Evolutionary conservation across 37 sponge, comb jelly and placozoan species (phyloP).

Genomic region (Tethya wilhelma): DNA sequence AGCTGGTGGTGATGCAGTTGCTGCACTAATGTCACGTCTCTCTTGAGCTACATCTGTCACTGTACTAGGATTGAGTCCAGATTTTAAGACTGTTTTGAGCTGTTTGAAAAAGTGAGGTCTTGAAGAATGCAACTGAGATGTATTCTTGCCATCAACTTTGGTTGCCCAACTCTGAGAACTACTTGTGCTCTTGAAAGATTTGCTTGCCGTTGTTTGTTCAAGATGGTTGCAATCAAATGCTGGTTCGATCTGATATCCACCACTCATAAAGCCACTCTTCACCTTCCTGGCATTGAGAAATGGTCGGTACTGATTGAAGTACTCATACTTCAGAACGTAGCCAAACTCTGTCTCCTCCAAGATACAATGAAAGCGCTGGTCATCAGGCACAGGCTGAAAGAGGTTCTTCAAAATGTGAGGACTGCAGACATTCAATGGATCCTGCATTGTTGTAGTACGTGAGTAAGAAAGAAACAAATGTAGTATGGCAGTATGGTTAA

Average conservation of each 20-base stretch:
- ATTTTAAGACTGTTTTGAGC: neutral
- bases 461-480: neutral
- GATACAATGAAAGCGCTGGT: constrained; percentile 42
- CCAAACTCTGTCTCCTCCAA: neutral
- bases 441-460: neutral
- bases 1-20: neutral
- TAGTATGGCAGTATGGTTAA: neutral
- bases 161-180: neutral
- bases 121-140: neutral
- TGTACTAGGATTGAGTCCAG: neutral
- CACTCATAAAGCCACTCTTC: neutral
- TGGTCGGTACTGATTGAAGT: constrained; percentile 32
- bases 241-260: constrained; percentile 6
- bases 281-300: constrained; percentile 18
- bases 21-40: neutral
- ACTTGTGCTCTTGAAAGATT: too few relatives aligned
- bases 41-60: neutral
- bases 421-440: neutral
- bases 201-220: neutral
- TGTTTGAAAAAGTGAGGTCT: too few relatives aligned
- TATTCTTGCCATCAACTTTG: neutral
- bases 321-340: constrained; percentile 45
- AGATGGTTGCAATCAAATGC: neutral
- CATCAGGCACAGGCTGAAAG: constrained; percentile 23
- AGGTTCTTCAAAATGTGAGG: constrained; percentile 1